Base-by-base conservation (phyloP, 2,113 vertebrate species). In the Mustelus asterias region DNA sequence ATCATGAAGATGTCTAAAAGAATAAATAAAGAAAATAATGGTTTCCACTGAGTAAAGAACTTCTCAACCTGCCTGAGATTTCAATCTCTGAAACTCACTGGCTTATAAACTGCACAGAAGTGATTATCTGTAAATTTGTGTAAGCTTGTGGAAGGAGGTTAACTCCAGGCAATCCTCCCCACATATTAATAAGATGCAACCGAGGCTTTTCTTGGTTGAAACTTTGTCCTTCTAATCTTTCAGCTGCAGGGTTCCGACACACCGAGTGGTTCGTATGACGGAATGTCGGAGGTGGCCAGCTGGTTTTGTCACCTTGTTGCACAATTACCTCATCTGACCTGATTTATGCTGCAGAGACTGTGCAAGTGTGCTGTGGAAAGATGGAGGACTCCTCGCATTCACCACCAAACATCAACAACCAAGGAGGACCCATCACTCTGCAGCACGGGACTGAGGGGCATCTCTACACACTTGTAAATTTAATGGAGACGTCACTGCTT, bases 211-310 rank as follows among this genome's bases (percentile, higher is more conserved):
- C 37, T 41, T 69, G 2, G 69, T 70, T 44, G 20, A 70, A 94
- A 48, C 18, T 54, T 33, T 67, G 67, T 78, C 54, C 37, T 29
- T 69, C 18, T 96, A 69, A 22, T 96, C 95, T 96, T 97, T 97
- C 98, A 99, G 98, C 98, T 95, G 96, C 98, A 96, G 98, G 98
- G 0, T 98, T 98, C 96, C 98, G 98, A 96, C 98, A 98, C 70
- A 98, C 98, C 0, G 98, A 98, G 96, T 98, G 98, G 98, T 98
- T 98, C 96, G 98, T 98, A 96, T 99, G 97, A 98, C 65, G 9
- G 44, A 9, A 10, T 80, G 29, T 60, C 8, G 7, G 76, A 26
- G 37, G 44, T 63, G n/a, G 29, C 14, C 70, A 63, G 33, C 69
- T 58, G 69, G 24, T 3, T n/a, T 41, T 14, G 54, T 93, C 60